Evolutionary conservation across 1,140 invertebrate species (phyloP).

Genomic region (Frieseomelitta varia): DNA sequence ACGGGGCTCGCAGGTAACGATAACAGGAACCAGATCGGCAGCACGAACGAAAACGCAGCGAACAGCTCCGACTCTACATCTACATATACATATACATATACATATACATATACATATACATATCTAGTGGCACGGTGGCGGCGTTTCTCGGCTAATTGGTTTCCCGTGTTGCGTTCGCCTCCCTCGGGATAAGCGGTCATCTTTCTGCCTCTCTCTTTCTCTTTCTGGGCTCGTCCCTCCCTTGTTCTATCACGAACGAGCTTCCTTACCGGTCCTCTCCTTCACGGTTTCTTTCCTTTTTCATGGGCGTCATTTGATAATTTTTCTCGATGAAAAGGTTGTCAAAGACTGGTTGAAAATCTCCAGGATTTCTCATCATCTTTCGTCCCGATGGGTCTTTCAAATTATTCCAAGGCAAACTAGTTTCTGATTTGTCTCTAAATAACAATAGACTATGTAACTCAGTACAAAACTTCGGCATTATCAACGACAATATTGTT

Average conservation of each 20-base stretch:
- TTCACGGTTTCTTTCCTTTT: constrained; percentile 7
- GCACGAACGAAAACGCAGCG: constrained; percentile 55
- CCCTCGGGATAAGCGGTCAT: constrained; percentile 76
- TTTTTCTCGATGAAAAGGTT: not conserved
- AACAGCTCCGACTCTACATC: constrained; percentile 57
- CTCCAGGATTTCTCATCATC: not conserved
- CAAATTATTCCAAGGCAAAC: too few species aligned
- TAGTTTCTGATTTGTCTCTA: too few species aligned
- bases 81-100: too few species aligned
- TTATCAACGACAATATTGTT: not conserved
- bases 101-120: too few species aligned
- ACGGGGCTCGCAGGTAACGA: constrained; percentile 63
- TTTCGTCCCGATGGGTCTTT: too few species aligned
- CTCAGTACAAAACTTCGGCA: not conserved
- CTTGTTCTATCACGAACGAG: constrained; percentile 7
- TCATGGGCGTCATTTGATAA: not conserved
- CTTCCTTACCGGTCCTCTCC: constrained; percentile 10
- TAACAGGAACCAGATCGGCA: constrained; percentile 56
- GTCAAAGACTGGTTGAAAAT: not conserved
- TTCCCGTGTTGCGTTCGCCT: constrained; percentile 79
- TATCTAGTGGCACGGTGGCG: constrained; percentile 76
- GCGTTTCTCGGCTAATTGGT: constrained; percentile 80
- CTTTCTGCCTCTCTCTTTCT: constrained; percentile 20
- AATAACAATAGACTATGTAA: too few species aligned
- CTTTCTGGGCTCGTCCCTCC: not conserved